phyloP scores from a whole-genome alignment of 2,113 vertebrate species.

The Callaeas wilsoni region DNA sequence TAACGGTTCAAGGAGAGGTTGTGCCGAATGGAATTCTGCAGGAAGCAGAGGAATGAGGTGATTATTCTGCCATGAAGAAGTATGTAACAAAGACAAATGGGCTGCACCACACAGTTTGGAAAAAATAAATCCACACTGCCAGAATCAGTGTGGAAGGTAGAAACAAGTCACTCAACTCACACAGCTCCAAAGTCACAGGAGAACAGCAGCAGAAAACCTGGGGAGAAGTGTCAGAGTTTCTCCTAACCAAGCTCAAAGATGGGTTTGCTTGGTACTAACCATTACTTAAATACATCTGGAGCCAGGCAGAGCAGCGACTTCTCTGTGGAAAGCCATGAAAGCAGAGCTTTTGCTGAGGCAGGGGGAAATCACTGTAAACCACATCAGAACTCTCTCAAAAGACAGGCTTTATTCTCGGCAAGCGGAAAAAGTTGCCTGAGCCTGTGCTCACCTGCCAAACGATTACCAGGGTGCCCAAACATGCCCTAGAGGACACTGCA shows the following conservation, averaged over 20 bases:
- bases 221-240: neutral
- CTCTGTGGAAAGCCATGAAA: neutral
- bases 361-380: slow-evolving; percentile 3
- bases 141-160: neutral
- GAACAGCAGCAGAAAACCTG: neutral
- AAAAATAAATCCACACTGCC: neutral
- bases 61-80: neutral
- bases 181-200: neutral
- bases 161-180: neutral
- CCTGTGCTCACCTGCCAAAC: slow-evolving; percentile 1
- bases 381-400: slow-evolving; percentile 7
- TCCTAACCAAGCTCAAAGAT: neutral
- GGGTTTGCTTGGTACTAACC: neutral
- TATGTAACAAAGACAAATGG: neutral
- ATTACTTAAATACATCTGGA: neutral
- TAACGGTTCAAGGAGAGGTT: slow-evolving; percentile 98
- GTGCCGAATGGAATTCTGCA: slow-evolving; percentile 98
- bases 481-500: slow-evolving; percentile 25
- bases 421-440: neutral
- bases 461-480: neutral
- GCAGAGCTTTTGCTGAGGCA: slow-evolving; percentile 17
- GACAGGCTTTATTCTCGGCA: neutral
- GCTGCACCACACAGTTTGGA: neutral
- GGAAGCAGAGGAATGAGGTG: neutral
- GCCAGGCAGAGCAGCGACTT: neutral